These are phyloP conservation scores for Mastomys natalensis DNA, from an alignment of 2,113 vertebrate species.

Conservation along the genomic window DNA sequence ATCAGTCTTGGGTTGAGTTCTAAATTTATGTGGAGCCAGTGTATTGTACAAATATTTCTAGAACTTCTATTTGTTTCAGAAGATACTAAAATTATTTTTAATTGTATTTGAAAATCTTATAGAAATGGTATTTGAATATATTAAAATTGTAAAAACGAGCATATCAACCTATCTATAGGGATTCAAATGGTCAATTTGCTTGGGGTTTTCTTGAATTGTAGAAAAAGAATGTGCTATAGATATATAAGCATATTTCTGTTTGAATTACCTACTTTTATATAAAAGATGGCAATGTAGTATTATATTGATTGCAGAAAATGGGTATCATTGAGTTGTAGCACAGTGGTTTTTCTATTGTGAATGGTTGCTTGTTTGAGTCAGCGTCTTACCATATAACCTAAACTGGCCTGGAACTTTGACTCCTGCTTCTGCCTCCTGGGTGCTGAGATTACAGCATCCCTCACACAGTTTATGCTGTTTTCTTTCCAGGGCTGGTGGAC, in stretches of 20 bases:
- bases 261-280: slow-evolving; percentile 53
- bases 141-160: slow-evolving; percentile 11
- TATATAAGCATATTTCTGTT: slow-evolving; percentile 32
- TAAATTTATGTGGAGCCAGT: not conserved
- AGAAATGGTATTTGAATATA: slow-evolving; percentile 20
- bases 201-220: not conserved
- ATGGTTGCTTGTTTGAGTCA: not conserved
- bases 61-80: slow-evolving; percentile 20
- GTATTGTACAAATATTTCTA: not conserved
- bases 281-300: not conserved
- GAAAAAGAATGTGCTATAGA: slow-evolving; percentile 23
- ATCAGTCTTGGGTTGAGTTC: not conserved
- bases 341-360: not conserved
- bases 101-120: slow-evolving; percentile 4
- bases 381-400: not conserved
- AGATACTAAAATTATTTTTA: slow-evolving; percentile 30
- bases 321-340: not conserved
- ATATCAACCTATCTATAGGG: not conserved
- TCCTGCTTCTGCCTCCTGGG: not conserved
- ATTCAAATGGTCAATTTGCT: not conserved
- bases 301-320: slow-evolving; percentile 16
- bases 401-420: not conserved
- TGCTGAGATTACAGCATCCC: not conserved
- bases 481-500: slow-evolving; percentile 93
- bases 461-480: not conserved